These are phyloP conservation scores for Acanthurus leucopareius DNA, from an alignment of 2,797 vertebrate genomes.

Conservation along the genomic window DNA sequence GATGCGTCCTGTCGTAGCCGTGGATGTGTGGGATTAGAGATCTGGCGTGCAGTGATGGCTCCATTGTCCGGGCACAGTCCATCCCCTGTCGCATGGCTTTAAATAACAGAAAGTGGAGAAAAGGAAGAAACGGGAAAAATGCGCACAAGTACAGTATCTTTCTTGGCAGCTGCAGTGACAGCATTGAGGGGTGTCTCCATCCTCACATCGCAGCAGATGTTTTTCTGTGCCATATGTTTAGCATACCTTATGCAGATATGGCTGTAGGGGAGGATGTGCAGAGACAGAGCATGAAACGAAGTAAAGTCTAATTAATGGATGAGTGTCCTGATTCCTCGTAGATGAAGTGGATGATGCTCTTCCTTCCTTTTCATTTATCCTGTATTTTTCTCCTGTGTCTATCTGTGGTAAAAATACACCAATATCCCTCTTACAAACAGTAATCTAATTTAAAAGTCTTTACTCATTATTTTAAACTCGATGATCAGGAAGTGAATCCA, in stretches of 20 bases:
- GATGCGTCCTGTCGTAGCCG: conserved; percentile 75
- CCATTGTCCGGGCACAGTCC: conserved; percentile 61
- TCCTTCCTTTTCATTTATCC: conserved; percentile 10
- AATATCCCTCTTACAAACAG: neutral
- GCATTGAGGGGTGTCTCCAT: conserved; percentile 23
- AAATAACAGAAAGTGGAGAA: conserved; percentile 46
- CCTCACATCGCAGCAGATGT: conserved; percentile 62
- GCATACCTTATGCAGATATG: conserved; percentile 55
- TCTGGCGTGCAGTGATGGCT: conserved; percentile 69
- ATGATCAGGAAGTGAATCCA: conserved; percentile 24
- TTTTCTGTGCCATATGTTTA: conserved; percentile 56
- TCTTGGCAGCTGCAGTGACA: conserved; percentile 41
- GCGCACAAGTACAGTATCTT: conserved; percentile 47
- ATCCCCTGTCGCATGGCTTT: conserved; percentile 49
- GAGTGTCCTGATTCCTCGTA: neutral
- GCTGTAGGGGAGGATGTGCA: conserved; percentile 43
- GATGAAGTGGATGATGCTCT: conserved; percentile 15
- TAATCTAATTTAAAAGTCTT: conserved; percentile 33
- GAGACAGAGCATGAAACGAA: conserved; percentile 15
- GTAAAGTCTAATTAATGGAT: conserved; percentile 46
- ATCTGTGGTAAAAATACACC: neutral
- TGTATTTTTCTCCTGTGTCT: neutral
- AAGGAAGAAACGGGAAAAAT: neutral
- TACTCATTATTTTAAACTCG: conserved; percentile 11
- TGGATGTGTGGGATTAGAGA: conserved; percentile 77